Evolutionary conservation across 2,113 vertebrate species (phyloP), one percentile per base, ranked within the genome.

Genomic region (Macaca nemestrina): DNA sequence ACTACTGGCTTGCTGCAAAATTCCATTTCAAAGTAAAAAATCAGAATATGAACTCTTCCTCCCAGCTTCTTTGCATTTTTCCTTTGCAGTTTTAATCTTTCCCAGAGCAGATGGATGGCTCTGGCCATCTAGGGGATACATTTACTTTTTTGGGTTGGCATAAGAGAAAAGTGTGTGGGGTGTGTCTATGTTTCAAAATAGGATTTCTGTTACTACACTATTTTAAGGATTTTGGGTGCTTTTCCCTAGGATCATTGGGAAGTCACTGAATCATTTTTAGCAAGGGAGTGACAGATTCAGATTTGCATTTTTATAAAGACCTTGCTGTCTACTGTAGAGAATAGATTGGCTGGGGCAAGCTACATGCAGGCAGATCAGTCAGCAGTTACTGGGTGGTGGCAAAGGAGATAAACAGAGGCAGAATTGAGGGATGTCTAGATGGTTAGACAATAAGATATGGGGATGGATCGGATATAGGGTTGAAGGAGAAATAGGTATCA

Each of bases 301-400:
- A 95, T 78, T n/a, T 82, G 75, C 67, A 79, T 86, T 88, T 95
- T 93, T 78, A 52, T 73, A 82, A 94, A 43, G 93, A 90, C 45
- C 30, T 22, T 32, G 48, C 38, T 68, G 55, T 9, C 6, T 48
- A 43, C n/a, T 38, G 10, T 11, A 32, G 68, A 52, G 43, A 85
- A 48, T 20, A 23, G 83, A 4, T 50, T 73, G 45, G 68, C 12
- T 6, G 20, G 67, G 27, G 30, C 16, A 45, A 48, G 30, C 30
- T 22, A 3, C n/a, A 0, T 20, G 23, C 11, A n/a, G 52, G 45
- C 43, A 45, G 32, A 25, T 52, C 11, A 10, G 27, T 38, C n/a
- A 55, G 68, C 48, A 6, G 67, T 43, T 45, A 23, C 13, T 5
- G 48, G 48, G 70, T 45, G 27, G 25, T 43, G 12, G 59, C 16